Evolutionary conservation across 2,113 vertebrate species (phyloP).

Genomic region (Ammodytes dubius): DNA sequence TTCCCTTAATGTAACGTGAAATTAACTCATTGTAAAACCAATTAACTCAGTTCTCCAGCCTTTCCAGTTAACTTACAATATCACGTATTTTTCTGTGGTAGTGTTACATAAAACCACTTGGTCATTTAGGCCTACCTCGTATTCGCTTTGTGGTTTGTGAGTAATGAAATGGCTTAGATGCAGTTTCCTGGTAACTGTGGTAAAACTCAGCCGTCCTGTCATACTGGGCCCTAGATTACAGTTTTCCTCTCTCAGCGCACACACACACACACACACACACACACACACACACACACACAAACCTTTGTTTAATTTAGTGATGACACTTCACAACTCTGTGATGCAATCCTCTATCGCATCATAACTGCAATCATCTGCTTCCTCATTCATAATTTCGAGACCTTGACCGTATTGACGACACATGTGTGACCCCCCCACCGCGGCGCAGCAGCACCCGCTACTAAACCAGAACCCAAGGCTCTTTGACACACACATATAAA

Average conservation of each 20-base stretch:
- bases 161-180: constrained; percentile 1
- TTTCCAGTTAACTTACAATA: not conserved
- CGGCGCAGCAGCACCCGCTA: not conserved
- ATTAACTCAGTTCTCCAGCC: not conserved
- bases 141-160: not conserved
- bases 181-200: not conserved
- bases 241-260: not conserved
- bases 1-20: constrained; percentile 8
- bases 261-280: constrained; percentile 20
- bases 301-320: not conserved
- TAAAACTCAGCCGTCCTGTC: not conserved
- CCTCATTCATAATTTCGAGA: constrained; percentile 1
- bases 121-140: not conserved
- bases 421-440: not conserved
- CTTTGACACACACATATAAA: not conserved
- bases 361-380: constrained; percentile 25
- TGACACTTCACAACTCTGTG: constrained; percentile 18
- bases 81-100: not conserved
- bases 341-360: constrained; percentile 9
- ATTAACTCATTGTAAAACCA: not conserved
- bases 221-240: not conserved
- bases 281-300: constrained; percentile 16
- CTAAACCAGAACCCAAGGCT: not conserved
- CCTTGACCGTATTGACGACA: constrained; percentile 1
- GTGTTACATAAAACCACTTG: not conserved